phyloP scores from a whole-genome alignment of 2,113 vertebrate species.

The Grus americana region DNA sequence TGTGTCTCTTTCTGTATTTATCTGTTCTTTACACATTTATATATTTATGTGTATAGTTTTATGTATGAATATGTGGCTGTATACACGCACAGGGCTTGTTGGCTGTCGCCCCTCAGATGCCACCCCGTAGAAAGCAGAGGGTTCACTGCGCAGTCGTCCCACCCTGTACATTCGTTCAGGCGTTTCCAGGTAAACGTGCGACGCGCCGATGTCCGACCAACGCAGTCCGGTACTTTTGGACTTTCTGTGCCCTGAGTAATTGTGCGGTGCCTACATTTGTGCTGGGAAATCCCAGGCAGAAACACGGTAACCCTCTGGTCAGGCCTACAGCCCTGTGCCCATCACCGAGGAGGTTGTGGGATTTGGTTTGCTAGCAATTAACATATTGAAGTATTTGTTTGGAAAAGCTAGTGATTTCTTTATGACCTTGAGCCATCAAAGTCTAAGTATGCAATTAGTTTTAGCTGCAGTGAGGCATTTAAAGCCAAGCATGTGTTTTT shows the following conservation, averaged over 20 bases:
- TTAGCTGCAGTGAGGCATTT: constrained; percentile 32
- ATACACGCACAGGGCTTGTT: too few species aligned
- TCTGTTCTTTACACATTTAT: not conserved
- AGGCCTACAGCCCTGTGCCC: not conserved
- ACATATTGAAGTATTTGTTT: constrained; percentile 52
- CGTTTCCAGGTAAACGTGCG: not conserved
- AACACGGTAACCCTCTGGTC: not conserved
- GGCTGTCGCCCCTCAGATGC: rapidly evolving
- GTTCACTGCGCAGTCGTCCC: not conserved
- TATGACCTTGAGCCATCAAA: constrained; percentile 62
- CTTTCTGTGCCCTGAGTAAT: not conserved
- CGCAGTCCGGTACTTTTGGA: not conserved
- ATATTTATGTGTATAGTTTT: not conserved
- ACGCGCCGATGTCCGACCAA: rapidly evolving
- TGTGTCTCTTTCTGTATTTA: not conserved
- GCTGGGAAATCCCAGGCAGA: not conserved
- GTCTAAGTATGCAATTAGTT: constrained; percentile 35
- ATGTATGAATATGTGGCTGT: too few species aligned
- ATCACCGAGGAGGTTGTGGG: not conserved
- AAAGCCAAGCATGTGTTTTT: constrained; percentile 51
- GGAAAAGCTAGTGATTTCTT: constrained; percentile 50
- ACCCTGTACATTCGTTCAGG: not conserved
- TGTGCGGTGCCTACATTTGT: not conserved
- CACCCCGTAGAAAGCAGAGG: not conserved
- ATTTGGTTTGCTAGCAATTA: constrained; percentile 37